These are phyloP conservation scores for Microcebus ravelobensis DNA, from an alignment of 2,113 vertebrate genomes.

Conservation along the genomic window DNA sequence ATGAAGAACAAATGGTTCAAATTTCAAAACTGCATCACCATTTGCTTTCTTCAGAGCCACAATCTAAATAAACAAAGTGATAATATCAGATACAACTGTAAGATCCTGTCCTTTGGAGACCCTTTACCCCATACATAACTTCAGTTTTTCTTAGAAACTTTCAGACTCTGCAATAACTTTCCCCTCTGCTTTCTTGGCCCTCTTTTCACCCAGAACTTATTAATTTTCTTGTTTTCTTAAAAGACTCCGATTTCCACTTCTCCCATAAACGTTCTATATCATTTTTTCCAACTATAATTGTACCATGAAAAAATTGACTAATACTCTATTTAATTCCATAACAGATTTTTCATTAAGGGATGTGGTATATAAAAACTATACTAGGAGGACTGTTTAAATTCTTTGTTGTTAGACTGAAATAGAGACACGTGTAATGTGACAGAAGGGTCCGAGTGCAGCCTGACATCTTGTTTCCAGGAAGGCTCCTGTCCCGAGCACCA, in stretches of 20 bases:
- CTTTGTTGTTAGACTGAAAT: neutral
- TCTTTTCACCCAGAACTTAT: neutral
- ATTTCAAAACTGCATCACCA: slow-evolving; percentile 91
- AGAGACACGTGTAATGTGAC: neutral
- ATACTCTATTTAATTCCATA: neutral
- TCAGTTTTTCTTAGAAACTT: neutral
- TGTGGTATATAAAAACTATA: neutral
- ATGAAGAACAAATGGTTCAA: slow-evolving; percentile 95
- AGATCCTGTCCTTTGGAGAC: neutral
- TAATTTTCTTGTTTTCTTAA: neutral
- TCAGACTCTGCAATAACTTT: neutral
- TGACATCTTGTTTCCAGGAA: neutral
- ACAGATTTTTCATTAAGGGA: neutral
- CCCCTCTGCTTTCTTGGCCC: neutral
- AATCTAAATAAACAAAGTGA: slow-evolving; percentile 80
- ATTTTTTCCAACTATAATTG: neutral
- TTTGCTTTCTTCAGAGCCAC: slow-evolving; percentile 82
- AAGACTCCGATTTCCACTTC: neutral
- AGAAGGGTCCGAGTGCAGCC: neutral
- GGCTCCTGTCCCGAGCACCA: neutral
- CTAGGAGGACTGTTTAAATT: neutral
- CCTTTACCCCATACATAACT: neutral
- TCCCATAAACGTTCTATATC: neutral
- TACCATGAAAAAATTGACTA: neutral
- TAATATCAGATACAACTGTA: neutral